phyloP scores from a whole-genome alignment of 2,113 vertebrate genomes.

The Lagenorhynchus albirostris region DNA sequence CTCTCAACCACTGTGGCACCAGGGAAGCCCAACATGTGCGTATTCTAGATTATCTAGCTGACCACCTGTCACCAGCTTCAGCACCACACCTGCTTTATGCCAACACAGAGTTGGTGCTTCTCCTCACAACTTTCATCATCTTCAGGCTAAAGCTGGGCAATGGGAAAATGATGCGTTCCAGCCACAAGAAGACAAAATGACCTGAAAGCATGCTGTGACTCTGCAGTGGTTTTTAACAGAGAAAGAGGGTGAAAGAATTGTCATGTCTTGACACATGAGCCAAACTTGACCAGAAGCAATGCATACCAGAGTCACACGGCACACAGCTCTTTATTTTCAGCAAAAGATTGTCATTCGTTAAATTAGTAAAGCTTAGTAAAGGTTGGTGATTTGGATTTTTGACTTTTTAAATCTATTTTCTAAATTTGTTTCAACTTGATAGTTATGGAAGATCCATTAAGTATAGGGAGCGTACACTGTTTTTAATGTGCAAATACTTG shows the following conservation, averaged over 20 bases:
- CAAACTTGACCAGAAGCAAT: accelerated
- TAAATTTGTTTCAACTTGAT: neutral
- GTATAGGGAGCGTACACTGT: neutral
- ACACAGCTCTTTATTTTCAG: neutral
- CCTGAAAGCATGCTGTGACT: neutral
- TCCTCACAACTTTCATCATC: neutral
- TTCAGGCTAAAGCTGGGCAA: neutral
- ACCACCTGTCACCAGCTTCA: accelerated
- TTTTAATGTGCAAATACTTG: slow-evolving; percentile 1
- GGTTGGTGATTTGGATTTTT: neutral
- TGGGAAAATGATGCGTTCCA: neutral
- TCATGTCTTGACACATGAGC: accelerated
- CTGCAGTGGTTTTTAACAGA: neutral
- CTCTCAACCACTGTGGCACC: no score
- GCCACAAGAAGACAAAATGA: neutral
- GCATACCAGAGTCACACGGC: accelerated
- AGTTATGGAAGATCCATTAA: neutral
- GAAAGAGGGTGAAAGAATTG: neutral
- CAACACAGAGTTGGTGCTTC: accelerated
- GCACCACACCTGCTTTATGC: neutral
- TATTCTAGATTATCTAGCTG: neutral
- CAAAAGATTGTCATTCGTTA: neutral
- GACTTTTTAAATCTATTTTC: neutral
- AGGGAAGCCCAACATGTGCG: no score
- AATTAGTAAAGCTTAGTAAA: neutral